Evolutionary conservation across 2,888 invertebrate genomes (phyloP).

Genomic region (Adineta ricciae): DNA sequence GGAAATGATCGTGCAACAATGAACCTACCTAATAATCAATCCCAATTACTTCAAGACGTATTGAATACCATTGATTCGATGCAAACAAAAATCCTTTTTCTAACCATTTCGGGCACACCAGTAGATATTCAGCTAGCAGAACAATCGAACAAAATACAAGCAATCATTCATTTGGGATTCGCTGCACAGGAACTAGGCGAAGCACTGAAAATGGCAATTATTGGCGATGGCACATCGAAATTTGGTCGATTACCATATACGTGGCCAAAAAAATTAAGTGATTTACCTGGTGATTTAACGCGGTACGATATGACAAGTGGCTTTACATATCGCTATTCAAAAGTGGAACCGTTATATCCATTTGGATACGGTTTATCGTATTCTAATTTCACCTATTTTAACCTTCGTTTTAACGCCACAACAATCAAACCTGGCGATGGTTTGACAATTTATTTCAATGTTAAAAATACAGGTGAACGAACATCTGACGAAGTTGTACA

Average conservation of each 20-base stretch:
- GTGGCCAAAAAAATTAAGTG: neutral
- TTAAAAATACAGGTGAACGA: neutral
- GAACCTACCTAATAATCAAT: slow-evolving; percentile 20
- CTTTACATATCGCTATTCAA: slow-evolving; percentile 11
- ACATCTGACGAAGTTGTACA: slow-evolving; percentile 9
- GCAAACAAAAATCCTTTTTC: neutral
- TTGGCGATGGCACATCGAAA: neutral
- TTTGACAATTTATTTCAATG: neutral
- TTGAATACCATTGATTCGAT: neutral
- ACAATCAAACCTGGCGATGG: neutral
- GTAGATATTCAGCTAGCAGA: neutral
- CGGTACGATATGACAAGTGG: slow-evolving; percentile 15
- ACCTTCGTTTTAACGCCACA: neutral
- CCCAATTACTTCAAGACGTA: neutral
- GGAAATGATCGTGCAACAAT: neutral
- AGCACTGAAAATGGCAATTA: neutral
- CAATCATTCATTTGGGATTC: neutral
- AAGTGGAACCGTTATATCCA: slow-evolving; percentile 26
- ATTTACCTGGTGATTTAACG: slow-evolving; percentile 17
- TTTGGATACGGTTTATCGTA: slow-evolving; percentile 38
- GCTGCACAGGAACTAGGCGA: neutral
- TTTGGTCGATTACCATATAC: slow-evolving; percentile 11
- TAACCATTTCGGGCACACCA: neutral
- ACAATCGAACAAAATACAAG: neutral
- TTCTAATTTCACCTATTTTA: slow-evolving; percentile 34